A percentile compares a stretch with the other conserved stretches of the same genome.
Conservation (phyloP, 2,888 invertebrate species). For the Eudasyphora cyanicolor region DNA sequence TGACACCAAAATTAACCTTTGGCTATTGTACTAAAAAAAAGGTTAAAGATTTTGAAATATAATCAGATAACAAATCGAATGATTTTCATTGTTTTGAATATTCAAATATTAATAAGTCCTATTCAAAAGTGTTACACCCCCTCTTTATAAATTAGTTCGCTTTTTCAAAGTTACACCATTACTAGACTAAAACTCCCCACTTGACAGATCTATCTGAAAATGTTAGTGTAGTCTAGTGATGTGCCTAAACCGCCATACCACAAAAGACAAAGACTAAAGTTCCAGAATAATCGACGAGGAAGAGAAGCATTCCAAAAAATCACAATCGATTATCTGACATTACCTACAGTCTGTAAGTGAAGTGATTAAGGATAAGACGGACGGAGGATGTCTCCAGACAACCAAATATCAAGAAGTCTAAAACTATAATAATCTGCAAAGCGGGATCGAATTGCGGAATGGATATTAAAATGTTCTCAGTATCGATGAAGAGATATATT, state of each 20-base stretch:
- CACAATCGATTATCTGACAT: constrained; percentile 5
- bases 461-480: too few species aligned
- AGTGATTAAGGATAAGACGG: not conserved
- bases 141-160: not conserved
- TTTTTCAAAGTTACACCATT: not conserved
- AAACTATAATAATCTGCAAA: too few species aligned
- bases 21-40: too few species aligned
- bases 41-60: too few species aligned
- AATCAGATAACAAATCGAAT: too few species aligned
- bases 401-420: too few species aligned
- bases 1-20: too few species aligned
- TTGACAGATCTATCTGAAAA: constrained; percentile 22
- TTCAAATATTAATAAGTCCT: too few species aligned
- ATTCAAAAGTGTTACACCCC: too few species aligned
- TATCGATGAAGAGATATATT: not conserved
- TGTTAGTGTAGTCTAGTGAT: constrained; percentile 20
- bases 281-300: not conserved
- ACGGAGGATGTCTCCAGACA: not conserved
- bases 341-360: constrained; percentile 18
- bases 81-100: too few species aligned
- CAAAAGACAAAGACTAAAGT: constrained; percentile 30
- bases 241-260: constrained; percentile 7
- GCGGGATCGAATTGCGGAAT: too few species aligned
- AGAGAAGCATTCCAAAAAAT: not conserved
- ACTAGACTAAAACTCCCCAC: not conserved